Evolutionary conservation across 2,888 invertebrate species (phyloP).

Genomic region (Ligdia adustata): DNA sequence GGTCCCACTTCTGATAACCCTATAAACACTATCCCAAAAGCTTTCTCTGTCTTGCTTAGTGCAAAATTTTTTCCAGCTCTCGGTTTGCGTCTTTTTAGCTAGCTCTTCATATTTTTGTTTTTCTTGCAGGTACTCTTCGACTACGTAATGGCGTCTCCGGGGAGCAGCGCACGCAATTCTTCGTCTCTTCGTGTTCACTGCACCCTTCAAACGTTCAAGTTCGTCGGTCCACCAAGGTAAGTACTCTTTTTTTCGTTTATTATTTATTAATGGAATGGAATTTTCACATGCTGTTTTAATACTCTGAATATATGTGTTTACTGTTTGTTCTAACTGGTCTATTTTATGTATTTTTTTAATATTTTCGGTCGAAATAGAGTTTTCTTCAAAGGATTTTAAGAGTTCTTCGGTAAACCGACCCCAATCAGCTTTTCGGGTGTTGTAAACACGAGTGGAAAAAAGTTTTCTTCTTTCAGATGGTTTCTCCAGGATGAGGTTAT

Average conservation of each 20-base stretch:
- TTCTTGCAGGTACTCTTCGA: neutral
- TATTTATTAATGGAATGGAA: neutral
- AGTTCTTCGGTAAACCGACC: neutral
- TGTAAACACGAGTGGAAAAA: neutral
- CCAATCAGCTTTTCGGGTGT: neutral
- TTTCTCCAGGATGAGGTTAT: neutral
- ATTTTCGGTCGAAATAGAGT: neutral
- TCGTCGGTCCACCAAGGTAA: neutral
- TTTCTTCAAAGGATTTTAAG: neutral
- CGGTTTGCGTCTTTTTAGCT: neutral
- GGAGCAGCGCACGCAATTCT: neutral
- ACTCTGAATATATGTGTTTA: neutral
- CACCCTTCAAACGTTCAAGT: neutral
- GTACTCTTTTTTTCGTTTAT: neutral
- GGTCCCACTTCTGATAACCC: neutral
- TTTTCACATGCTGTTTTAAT: neutral
- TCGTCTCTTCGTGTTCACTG: neutral
- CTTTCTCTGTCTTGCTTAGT: constrained; percentile 10
- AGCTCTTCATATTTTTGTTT: neutral
- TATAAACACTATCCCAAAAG: neutral
- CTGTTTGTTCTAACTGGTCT: neutral
- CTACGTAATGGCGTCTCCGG: neutral
- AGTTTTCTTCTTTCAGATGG: neutral
- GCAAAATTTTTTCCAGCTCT: constrained; percentile 4
- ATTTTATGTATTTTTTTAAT: neutral